phyloP scores from a whole-genome alignment of 2,888 invertebrate genomes.

The Drosophila yooni region DNA sequence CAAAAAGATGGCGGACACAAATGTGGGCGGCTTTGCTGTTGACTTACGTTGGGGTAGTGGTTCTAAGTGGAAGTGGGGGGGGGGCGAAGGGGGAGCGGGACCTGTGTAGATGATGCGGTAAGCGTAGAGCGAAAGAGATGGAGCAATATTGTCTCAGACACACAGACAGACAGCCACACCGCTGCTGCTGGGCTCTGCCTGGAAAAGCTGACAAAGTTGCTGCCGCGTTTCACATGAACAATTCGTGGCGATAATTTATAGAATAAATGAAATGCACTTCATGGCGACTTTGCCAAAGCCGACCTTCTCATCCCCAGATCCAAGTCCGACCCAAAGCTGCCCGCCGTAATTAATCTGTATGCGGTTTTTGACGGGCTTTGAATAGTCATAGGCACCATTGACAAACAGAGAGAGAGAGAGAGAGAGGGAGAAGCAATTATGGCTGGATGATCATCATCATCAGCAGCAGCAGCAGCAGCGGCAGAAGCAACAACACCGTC shows the following conservation, averaged over 20 bases:
- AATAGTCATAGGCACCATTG: constrained; percentile 46
- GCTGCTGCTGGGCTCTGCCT: constrained; percentile 19
- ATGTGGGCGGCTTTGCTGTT: constrained; percentile 63
- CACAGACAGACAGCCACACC: neutral
- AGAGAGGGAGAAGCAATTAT: constrained; percentile 13
- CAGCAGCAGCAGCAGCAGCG: constrained; percentile 11
- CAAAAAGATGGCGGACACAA: constrained; percentile 74
- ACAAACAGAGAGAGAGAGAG: constrained; percentile 2
- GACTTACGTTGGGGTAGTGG: constrained; percentile 8
- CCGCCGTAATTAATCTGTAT: constrained; percentile 70
- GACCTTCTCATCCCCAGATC: constrained; percentile 44
- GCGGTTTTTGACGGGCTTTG: constrained; percentile 78
- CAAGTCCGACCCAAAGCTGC: constrained; percentile 60
- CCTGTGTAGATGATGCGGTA: constrained; percentile 9
- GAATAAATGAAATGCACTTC: constrained; percentile 80
- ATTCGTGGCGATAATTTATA: constrained; percentile 81
- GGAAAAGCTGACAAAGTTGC: constrained; percentile 53
- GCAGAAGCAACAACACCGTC: constrained; percentile 20
- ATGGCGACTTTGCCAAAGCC: constrained; percentile 58
- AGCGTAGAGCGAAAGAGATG: constrained; percentile 16
- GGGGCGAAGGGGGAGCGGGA: neutral
- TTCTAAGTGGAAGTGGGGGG: constrained; percentile 1
- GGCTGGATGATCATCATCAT: constrained; percentile 41
- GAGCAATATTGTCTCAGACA: constrained; percentile 29
- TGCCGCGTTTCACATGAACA: constrained; percentile 75